Base-by-base conservation (phyloP, 2,888 invertebrate genomes). In the Anarsia innoxiella region DNA sequence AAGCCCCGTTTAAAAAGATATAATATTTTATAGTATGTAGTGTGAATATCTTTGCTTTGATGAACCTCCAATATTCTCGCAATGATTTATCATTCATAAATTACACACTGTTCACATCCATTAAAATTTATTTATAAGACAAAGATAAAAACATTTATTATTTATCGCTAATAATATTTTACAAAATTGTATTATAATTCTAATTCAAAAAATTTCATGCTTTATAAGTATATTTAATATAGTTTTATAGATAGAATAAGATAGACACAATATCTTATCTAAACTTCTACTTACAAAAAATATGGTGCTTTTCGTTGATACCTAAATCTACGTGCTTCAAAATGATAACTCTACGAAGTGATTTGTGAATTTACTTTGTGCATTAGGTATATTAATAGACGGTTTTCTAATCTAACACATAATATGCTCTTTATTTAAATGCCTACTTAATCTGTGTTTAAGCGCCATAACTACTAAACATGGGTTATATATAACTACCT, bases 41-140 rank as follows among this genome's bases (percentile, higher is more conserved):
- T n/a, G n/a, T 3, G 11, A n/a, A 25, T 25, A 25, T 25, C n/a
- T 25, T 48, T 62, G 63, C 70, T 65, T 66, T 62, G 71, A 69
- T 69, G 76, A 56, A 77, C 78, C 82, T 79, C 82, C 74, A n/a
- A n/a, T 54, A 65, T 57, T 63, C 69, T 64, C 59, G 59, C 43
- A 49, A 56, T 49, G 57, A 68, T 46, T 56, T 70, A 72, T 71
- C 77, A 50, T 40, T 25, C 11, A 31, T 40, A n/a, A n/a, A n/a
- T 36, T 33, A 9, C 45, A 48, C 49, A 48, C 55, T 57, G 69
- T 69, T 68, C 74, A 78, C 79, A 73, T 69, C 75, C 62, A 44
- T 41, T 36, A 32, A 15, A 31, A 30, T 23, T 14, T 9, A 9
- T 25, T 9, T 2, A 25, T 3, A 9, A 9, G 3, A 9, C 2